A percentile compares a stretch with the other conserved stretches of the same genome.
Evolutionary conservation across 2,888 invertebrate species (phyloP).

Genomic region (Pecten maximus): DNA sequence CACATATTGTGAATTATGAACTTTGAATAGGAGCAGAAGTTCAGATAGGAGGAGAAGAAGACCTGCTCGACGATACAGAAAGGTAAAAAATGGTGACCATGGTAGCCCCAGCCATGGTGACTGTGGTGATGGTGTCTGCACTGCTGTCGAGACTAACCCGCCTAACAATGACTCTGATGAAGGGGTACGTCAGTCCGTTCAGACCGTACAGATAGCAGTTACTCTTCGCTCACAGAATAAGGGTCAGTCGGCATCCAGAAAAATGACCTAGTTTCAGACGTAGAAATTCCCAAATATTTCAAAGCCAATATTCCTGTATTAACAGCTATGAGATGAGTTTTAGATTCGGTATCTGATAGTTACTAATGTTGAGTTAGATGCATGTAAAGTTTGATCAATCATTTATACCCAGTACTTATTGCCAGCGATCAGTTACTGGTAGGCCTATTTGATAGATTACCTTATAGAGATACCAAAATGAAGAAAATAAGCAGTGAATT

Average conservation of each 20-base stretch:
- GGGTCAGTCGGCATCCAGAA: neutral
- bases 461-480: neutral
- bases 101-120: neutral
- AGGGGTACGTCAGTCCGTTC: constrained; percentile 19
- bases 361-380: constrained; percentile 7
- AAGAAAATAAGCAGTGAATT: neutral
- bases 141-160: constrained; percentile 11
- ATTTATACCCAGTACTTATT: neutral
- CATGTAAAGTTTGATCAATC: neutral
- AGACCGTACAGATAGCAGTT: constrained; percentile 24
- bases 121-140: constrained; percentile 43
- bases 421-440: neutral
- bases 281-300: neutral
- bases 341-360: neutral
- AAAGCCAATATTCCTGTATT: constrained; percentile 13
- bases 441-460: neutral
- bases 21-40: constrained; percentile 62
- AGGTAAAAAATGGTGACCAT: constrained; percentile 53
- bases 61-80: constrained; percentile 49
- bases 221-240: constrained; percentile 11
- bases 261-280: neutral
- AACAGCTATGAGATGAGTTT: neutral
- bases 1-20: neutral
- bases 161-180: constrained; percentile 41
- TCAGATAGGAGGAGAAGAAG: constrained; percentile 55